phyloP scores from a whole-genome alignment of 2,113 vertebrate genomes.

The Dasypus novemcinctus region DNA sequence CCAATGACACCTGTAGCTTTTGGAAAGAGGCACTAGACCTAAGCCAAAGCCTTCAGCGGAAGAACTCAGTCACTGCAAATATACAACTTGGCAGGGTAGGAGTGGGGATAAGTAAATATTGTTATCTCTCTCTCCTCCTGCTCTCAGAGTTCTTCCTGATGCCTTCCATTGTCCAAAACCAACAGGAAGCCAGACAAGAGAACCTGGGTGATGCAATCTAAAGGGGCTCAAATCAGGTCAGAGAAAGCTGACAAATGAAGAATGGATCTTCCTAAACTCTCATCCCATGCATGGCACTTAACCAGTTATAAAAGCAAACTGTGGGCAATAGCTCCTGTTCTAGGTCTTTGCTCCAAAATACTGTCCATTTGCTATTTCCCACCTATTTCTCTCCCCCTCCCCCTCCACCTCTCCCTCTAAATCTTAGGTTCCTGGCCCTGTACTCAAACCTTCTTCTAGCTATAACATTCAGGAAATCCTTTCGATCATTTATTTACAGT shows the following conservation, averaged over 20 bases:
- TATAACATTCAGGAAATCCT: not conserved
- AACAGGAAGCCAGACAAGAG: not conserved
- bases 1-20: not conserved
- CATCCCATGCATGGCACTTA: not conserved
- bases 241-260: constrained; percentile 19
- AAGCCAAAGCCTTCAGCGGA: not conserved
- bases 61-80: not conserved
- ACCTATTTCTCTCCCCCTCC: not conserved
- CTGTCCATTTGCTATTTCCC: constrained; percentile 27
- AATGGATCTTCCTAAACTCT: not conserved
- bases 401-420: not conserved
- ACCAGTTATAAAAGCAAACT: not conserved
- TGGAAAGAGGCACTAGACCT: not conserved
- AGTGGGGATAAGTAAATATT: not conserved
- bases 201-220: not conserved
- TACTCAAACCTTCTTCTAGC: not conserved
- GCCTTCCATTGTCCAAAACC: not conserved
- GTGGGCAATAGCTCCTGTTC: not conserved
- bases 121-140: not conserved
- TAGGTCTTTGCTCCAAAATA: not conserved
- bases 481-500: not conserved
- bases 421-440: constrained; percentile 15
- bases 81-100: not conserved
- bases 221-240: not conserved
- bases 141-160: not conserved